Percentiles rank a stretch among this genome's conserved stretches.
phyloP scores from a whole-genome alignment of 2,888 invertebrate genomes.

The Andrena bucephala region DNA sequence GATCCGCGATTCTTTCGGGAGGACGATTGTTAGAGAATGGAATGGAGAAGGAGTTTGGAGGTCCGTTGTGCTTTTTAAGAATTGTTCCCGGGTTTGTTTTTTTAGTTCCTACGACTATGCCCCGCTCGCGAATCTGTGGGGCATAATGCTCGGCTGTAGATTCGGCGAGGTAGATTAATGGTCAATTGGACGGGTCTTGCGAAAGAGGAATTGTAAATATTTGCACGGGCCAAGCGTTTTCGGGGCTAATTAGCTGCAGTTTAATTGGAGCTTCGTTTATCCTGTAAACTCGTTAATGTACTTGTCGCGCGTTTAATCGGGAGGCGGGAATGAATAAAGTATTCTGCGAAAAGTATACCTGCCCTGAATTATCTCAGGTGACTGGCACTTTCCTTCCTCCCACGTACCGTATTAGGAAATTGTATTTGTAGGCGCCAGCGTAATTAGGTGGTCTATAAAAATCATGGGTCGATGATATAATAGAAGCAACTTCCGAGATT shows the following conservation, averaged over 20 bases:
- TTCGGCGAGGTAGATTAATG: not conserved
- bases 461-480: not conserved
- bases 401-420: not conserved
- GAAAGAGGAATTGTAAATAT: not conserved
- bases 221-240: no score
- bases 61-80: not conserved
- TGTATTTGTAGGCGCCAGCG: not conserved
- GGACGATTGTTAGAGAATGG: not conserved
- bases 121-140: not conserved
- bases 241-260: not conserved
- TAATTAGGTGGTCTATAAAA: not conserved
- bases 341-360: no score
- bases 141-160: no score
- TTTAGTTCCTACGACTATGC: not conserved
- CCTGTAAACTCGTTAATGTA: not conserved
- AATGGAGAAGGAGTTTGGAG: not conserved
- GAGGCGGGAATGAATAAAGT: no score
- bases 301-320: no score
- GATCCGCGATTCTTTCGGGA: not conserved
- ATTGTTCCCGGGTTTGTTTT: not conserved
- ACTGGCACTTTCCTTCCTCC: no score
- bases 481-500: no score
- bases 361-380: no score
- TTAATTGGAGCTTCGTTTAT: not conserved
- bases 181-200: not conserved